Evolutionary conservation across 2,888 invertebrate species (phyloP).

Genomic region (Melieria crassipennis): DNA sequence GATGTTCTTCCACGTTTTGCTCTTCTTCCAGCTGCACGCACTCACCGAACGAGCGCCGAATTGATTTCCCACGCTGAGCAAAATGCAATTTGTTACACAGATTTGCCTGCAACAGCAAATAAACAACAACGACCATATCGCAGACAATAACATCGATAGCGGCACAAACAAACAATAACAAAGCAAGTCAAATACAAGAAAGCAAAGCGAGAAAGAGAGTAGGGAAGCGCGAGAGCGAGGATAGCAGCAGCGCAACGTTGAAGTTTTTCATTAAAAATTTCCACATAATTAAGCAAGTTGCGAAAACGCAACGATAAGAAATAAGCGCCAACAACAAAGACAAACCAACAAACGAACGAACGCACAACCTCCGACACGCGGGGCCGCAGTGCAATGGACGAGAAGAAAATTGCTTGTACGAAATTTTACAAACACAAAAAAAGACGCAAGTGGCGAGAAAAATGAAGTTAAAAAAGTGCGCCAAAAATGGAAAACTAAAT

Average conservation of each 20-base stretch:
- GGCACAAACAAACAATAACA: background rate
- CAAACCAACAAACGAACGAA: slow-evolving; percentile 7
- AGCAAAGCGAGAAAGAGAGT: slow-evolving; percentile 4
- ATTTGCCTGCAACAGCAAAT: too few species aligned
- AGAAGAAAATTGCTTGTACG: slow-evolving; percentile 20
- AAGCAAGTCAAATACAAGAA: background rate
- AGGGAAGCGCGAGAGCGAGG: background rate
- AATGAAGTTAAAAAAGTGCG: background rate
- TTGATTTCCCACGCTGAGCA: too few species aligned
- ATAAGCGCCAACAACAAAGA: slow-evolving; percentile 12
- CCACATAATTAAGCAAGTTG: slow-evolving; percentile 39
- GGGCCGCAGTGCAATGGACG: background rate
- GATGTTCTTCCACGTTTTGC: too few species aligned
- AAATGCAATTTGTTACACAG: too few species aligned
- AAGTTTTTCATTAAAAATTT: slow-evolving; percentile 42
- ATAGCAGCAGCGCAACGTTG: slow-evolving; percentile 5
- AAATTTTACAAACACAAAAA: slow-evolving; percentile 17
- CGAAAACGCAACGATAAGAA: too few species aligned
- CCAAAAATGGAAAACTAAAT: background rate
- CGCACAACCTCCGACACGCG: background rate
- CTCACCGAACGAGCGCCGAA: too few species aligned
- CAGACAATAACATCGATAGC: background rate
- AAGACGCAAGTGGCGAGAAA: background rate
- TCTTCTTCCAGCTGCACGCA: too few species aligned
- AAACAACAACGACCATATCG: slow-evolving; percentile 9